Evolutionary conservation across 92 coral and sea anemone genomes (phyloP).

Genomic region (Galaxea fascicularis): DNA sequence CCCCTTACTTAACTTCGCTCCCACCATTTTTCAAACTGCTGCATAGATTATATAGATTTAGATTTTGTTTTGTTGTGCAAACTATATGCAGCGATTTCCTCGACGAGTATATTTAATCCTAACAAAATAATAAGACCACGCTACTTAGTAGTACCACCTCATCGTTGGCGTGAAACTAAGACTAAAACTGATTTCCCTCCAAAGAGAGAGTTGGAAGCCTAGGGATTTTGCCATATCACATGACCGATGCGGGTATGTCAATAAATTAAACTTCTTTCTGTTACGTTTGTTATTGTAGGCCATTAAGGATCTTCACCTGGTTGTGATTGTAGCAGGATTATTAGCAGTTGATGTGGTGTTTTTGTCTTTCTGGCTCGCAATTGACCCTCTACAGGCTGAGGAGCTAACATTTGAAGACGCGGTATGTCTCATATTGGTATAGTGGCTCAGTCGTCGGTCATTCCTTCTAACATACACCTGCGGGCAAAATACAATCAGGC

Average conservation of each 20-base stretch:
- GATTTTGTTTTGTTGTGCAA: no score
- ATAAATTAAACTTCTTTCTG: not conserved
- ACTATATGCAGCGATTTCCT: no score
- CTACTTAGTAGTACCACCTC: no score
- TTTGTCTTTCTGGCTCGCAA: slow-evolving; percentile 80
- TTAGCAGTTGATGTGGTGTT: slow-evolving; percentile 75
- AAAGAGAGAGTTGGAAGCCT: no score
- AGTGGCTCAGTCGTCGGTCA: not conserved
- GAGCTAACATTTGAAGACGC: slow-evolving; percentile 62
- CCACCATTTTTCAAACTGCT: no score
- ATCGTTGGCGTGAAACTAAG: no score
- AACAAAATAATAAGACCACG: no score
- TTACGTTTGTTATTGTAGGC: slow-evolving; percentile 60
- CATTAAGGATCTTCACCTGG: slow-evolving; percentile 92
- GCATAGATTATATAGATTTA: no score
- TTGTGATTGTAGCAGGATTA: slow-evolving; percentile 85
- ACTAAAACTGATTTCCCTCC: no score
- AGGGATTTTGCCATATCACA: no score
- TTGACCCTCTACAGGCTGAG: slow-evolving; percentile 77
- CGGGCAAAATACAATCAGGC: not conserved
- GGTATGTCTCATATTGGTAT: slow-evolving; percentile 4
- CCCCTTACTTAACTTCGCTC: no score
- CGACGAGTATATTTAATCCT: no score
- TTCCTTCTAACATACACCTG: not conserved
- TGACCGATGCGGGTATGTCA: not conserved